Evolutionary conservation across 2,888 invertebrate genomes (phyloP).

Genomic region (Melipona beecheii): DNA sequence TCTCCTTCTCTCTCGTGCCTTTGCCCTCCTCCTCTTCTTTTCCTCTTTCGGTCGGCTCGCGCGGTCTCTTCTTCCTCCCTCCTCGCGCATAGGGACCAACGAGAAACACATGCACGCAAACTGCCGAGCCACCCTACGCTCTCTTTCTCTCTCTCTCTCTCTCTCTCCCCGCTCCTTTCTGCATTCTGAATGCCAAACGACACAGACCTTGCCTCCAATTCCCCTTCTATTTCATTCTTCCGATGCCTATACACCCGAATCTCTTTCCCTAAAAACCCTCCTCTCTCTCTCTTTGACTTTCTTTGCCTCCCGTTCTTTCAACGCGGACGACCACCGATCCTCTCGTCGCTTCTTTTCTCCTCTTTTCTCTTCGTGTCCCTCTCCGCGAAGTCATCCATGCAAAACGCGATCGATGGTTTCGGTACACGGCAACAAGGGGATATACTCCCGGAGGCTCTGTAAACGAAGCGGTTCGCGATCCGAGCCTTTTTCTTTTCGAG

Average conservation of each 20-base stretch:
- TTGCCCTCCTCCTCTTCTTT: neutral
- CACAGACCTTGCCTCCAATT: constrained; percentile 54
- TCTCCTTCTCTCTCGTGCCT: constrained; percentile 25
- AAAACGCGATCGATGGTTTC: constrained; percentile 44
- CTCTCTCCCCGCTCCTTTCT: constrained; percentile 43
- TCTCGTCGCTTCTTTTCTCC: neutral
- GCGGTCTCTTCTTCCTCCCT: constrained; percentile 16
- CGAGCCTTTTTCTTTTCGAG: constrained; percentile 12
- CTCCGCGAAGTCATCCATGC: constrained; percentile 27
- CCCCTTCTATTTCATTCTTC: constrained; percentile 55
- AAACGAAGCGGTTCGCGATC: neutral
- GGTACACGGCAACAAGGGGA: neutral
- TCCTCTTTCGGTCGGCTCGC: constrained; percentile 20
- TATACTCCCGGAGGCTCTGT: neutral
- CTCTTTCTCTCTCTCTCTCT: neutral
- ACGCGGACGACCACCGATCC: neutral
- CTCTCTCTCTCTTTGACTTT: neutral
- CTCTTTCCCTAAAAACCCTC: constrained; percentile 23
- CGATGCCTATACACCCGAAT: constrained; percentile 57
- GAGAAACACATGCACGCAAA: constrained; percentile 69
- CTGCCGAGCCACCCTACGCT: constrained; percentile 42
- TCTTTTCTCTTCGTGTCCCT: neutral
- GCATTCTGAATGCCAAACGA: constrained; percentile 63
- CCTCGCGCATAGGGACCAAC: constrained; percentile 60
- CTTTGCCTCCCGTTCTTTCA: neutral